These are phyloP conservation scores for Rhynchotus rufescens DNA, from an alignment of 2,797 vertebrate species.

Conservation along the genomic window DNA sequence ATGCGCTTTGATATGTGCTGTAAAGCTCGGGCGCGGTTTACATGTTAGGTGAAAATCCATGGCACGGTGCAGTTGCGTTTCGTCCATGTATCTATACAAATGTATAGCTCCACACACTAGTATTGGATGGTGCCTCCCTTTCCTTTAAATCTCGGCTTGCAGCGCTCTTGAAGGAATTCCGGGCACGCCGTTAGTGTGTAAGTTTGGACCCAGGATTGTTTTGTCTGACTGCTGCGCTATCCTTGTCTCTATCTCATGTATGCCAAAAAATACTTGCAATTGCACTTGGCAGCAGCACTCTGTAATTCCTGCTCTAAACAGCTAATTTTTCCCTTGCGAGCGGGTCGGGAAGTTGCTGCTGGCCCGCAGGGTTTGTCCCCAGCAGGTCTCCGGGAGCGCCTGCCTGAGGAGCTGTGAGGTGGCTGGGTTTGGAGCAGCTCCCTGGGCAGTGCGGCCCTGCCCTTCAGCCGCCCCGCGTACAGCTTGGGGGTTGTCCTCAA, in stretches of 20 bases:
- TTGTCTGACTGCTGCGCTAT: background rate
- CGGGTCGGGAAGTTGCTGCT: background rate
- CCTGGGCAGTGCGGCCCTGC: background rate
- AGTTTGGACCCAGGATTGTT: background rate
- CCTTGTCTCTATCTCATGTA: background rate
- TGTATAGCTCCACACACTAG: background rate
- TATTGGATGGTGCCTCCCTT: background rate
- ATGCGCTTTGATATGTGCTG: background rate
- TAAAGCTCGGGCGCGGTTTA: background rate
- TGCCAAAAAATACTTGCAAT: background rate
- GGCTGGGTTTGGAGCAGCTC: background rate
- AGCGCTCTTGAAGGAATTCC: rapidly evolving
- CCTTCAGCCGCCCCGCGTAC: background rate
- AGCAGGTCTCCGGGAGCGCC: background rate
- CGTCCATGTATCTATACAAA: rapidly evolving
- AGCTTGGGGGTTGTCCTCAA: background rate
- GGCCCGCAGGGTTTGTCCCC: background rate
- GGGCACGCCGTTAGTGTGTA: background rate
- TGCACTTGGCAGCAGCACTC: background rate
- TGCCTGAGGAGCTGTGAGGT: background rate
- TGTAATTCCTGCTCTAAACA: background rate
- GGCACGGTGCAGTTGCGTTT: background rate
- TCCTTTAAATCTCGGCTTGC: background rate
- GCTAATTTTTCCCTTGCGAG: background rate
- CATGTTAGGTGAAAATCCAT: background rate